phyloP scores from a whole-genome alignment of 1,140 invertebrate species.

The Heliothis subflexa region DNA sequence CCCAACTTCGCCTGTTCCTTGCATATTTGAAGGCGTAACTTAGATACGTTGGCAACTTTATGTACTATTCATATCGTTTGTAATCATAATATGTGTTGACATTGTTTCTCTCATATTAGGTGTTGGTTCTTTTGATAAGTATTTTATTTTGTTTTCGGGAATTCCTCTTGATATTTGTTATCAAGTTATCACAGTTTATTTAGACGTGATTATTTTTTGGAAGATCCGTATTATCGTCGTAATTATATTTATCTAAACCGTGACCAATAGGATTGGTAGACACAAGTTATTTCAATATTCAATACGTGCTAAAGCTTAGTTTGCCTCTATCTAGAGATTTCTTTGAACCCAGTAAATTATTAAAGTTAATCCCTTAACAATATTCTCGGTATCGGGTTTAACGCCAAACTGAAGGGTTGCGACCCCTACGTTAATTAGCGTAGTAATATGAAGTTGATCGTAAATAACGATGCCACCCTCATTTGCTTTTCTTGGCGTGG shows the following conservation, averaged over 20 bases:
- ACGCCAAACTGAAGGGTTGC: conserved; percentile 2
- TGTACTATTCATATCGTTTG: conserved; percentile 5
- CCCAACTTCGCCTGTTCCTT: conserved; percentile 12
- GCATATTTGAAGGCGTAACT: conserved; percentile 14
- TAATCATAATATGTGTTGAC: conserved; percentile 1
- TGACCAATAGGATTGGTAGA: too few relatives aligned
- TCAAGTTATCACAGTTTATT: too few relatives aligned
- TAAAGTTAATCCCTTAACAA: background rate
- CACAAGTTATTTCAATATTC: too few relatives aligned
- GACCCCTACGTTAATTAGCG: conserved; percentile 40
- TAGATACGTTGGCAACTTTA: conserved; percentile 10
- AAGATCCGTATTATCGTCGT: too few relatives aligned
- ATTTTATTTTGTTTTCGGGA: background rate
- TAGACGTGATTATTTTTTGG: too few relatives aligned
- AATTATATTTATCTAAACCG: too few relatives aligned
- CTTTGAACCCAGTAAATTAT: too few relatives aligned
- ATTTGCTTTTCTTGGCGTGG: background rate
- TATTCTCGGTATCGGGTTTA: conserved; percentile 11
- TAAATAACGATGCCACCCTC: conserved; percentile 20
- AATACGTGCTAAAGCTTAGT: too few relatives aligned
- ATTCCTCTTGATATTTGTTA: background rate
- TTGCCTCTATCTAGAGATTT: too few relatives aligned
- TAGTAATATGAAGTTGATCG: conserved; percentile 45
- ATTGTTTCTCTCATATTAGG: background rate
- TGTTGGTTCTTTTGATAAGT: background rate